Conservation (phyloP, 2,797 vertebrate species). For the Chelmon rostratus region DNA sequence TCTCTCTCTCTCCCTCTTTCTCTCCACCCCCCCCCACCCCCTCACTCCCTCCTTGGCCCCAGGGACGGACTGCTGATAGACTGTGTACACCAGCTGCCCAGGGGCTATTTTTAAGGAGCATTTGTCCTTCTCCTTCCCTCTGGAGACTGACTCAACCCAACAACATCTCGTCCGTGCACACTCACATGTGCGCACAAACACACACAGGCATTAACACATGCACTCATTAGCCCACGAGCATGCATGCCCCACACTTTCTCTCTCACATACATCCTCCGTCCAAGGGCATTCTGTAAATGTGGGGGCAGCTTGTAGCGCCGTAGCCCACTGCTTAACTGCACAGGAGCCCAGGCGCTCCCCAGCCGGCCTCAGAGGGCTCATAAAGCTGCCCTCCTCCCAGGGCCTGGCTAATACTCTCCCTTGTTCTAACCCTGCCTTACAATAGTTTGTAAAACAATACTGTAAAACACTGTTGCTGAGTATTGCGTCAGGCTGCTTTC, state of each 20-base stretch:
- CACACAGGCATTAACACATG: slow-evolving; percentile 85
- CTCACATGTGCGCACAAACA: slow-evolving; percentile 74
- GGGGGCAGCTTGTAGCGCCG: slow-evolving; percentile 80
- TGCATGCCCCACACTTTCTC: slow-evolving; percentile 79
- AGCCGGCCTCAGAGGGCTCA: slow-evolving; percentile 82
- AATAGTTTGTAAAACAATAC: slow-evolving; percentile 86
- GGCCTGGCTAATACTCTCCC: slow-evolving; percentile 76
- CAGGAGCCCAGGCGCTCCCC: slow-evolving; percentile 76
- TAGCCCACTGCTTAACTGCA: slow-evolving; percentile 79
- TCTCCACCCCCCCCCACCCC: slow-evolving; percentile 8
- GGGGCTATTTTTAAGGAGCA: slow-evolving; percentile 90
- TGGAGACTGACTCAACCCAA: slow-evolving; percentile 87
- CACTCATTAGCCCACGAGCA: slow-evolving; percentile 86
- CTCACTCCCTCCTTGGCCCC: slow-evolving; percentile 76
- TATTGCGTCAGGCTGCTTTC: slow-evolving; percentile 84
- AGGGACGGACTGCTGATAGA: slow-evolving; percentile 88
- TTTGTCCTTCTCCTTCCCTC: slow-evolving; percentile 87
- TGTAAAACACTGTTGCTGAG: slow-evolving; percentile 81
- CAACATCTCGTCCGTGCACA: slow-evolving; percentile 80
- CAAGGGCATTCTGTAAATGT: slow-evolving; percentile 86
- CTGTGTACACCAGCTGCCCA: slow-evolving; percentile 88
- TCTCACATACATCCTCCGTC: slow-evolving; percentile 77
- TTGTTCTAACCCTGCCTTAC: slow-evolving; percentile 79
- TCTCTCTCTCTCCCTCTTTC: slow-evolving; percentile 42
- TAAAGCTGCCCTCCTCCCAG: slow-evolving; percentile 80